Base-by-base conservation (phyloP, 1,140 invertebrate species). In the Sarcophaga bullata region DNA sequence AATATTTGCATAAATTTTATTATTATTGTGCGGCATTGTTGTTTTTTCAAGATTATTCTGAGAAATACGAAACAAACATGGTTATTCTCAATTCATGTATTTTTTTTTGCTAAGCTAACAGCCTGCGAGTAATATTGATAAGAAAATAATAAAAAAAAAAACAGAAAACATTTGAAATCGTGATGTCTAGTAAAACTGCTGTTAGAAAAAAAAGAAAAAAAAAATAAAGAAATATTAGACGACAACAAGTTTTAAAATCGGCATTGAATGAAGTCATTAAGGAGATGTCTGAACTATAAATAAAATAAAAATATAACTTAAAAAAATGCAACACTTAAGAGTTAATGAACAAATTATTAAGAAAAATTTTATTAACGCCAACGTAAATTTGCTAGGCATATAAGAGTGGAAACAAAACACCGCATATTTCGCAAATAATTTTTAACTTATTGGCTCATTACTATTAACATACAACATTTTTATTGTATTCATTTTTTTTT, bases 1-100 rank as follows among this genome's bases (percentile, higher is more conserved):
- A 76, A 73, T 48, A 78, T 78, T 78, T 78, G 75, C 75, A 78
- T 78, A 52, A 78, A 78, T 10, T 68, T 68, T n/a, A 25, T 17
- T n/a, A 25, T 17, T 68, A 68, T 68, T 68, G 19, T 68, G 17
- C 17, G n/a, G 62, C 19, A 19, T 17, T n/a, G n/a, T n/a, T n/a
- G n/a, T n/a, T n/a, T n/a, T 17, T 68, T 68, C 19, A 2, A 68
- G 62, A 68, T n/a, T 19, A 68, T 68, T 68, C 62, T 68, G 6
- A 68, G 62, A 68, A 68, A 68, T 68, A 25, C 6, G 8, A 68
- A 68, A 37, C 1, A 37, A 37, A 37, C 25, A 25, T 58, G 54
- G n/a, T 13, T 68, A 68, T 68, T 68, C 17, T 68, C 62, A 68
- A 68, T 8, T 19, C 7, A 68, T 4, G 19, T 68, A 15, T 62